Evolutionary conservation across 2,797 vertebrate genomes (phyloP).

Genomic region (Coregonus suidteri): DNA sequence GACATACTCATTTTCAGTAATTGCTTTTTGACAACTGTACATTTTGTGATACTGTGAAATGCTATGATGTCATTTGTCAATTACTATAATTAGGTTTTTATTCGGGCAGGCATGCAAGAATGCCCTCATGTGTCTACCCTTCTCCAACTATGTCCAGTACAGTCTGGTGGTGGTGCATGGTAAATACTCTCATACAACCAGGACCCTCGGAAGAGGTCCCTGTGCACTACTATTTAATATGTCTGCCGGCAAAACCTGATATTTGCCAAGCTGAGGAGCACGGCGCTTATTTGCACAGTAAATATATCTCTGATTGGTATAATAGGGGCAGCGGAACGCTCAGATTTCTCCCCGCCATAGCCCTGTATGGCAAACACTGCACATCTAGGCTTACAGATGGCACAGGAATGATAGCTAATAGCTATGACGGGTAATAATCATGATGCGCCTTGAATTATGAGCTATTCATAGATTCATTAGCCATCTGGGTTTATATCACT

Average conservation of each 20-base stretch:
- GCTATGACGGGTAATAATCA: conserved; percentile 21
- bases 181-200: conserved; percentile 29
- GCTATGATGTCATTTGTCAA: not conserved
- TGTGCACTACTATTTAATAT: conserved; percentile 40
- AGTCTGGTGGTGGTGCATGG: conserved; percentile 19
- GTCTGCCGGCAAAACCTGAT: conserved; percentile 56
- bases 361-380: conserved; percentile 19
- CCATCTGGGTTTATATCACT: conserved; percentile 13
- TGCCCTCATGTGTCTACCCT: not conserved
- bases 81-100: not conserved
- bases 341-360: conserved; percentile 19
- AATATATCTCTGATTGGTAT: conserved; percentile 51
- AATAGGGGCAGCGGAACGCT: conserved; percentile 42
- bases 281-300: conserved; percentile 46
- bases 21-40: not conserved
- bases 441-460: conserved; percentile 29
- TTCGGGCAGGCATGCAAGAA: not conserved
- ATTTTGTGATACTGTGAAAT: not conserved
- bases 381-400: not conserved
- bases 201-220: conserved; percentile 28
- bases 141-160: too few relatives aligned
- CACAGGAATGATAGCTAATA: conserved; percentile 5
- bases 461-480: conserved; percentile 49
- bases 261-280: conserved; percentile 29
- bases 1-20: not conserved